Base-by-base conservation (phyloP, 2,888 invertebrate species). In the Drosophila mimica region DNA sequence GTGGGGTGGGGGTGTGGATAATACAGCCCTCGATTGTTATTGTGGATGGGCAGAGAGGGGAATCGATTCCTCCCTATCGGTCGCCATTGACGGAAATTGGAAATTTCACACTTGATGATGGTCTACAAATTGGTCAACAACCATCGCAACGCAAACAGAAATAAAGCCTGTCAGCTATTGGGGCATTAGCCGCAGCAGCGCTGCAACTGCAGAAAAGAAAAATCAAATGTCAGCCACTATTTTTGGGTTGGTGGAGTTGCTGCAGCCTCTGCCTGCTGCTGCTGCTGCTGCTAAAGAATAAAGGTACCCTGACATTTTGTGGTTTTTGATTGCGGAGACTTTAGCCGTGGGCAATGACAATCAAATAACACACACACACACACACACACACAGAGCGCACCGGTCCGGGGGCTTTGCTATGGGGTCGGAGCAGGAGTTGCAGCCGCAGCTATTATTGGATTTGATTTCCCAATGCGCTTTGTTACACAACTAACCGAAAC, bases 21-120 rank as follows among this genome's bases (percentile, higher is more conserved):
- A 49, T 46, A 51, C 48, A 60, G 58, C 51, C 53, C 52, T 56
- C 53, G 67, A 38, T 17, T 38, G 15, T 20, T 20, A 17, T 31
- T 43, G 31, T 20, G 9, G 15, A 9, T 15, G 43, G 15, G 15
- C 28, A 8, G 33, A 11, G 40, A 17, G 15, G 13, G 33, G 33
- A 31, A 33, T 9, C 28, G 49, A n/a, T 13, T n/a, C 31, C 31
- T 46, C 25, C 25, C 52, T n/a, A 20, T 30, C 64, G 54, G 69
- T 48, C 38, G 52, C 67, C 76, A 52, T 66, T 83, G 72, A 72
- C 91, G 54, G 81, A 93, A 79, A 89, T 95, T 67, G 95, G 95
- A 40, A 90, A 88, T 83, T 95, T 94, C 93, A 92, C 91, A 68
- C 80, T 93, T 87, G 79, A 81, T 79, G 81, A 82, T 76, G 92